phyloP scores from a whole-genome alignment of 1,140 invertebrate species.

The Aphidius ervi region DNA sequence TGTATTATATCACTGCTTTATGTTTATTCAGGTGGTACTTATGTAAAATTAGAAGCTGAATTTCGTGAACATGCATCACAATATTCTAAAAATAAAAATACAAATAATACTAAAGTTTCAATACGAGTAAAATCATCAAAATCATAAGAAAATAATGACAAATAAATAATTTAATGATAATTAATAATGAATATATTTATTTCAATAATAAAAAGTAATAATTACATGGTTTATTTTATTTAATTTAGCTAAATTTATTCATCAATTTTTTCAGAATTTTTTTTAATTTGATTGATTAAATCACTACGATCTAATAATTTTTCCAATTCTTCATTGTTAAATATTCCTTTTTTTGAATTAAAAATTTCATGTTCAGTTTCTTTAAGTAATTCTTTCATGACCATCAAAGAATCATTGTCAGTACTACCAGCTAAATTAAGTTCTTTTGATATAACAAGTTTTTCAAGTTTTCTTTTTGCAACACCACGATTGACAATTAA shows the following conservation, averaged over 20 bases:
- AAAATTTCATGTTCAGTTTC: constrained; percentile 27
- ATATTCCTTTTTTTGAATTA: constrained; percentile 37
- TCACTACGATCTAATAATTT: constrained; percentile 59
- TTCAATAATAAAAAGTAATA: too few relatives aligned
- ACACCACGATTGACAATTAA: constrained; percentile 60
- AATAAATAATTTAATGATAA: background rate
- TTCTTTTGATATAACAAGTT: constrained; percentile 64
- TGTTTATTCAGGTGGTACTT: constrained; percentile 59
- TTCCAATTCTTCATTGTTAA: constrained; percentile 56
- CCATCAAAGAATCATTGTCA: constrained; percentile 21
- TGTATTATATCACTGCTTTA: too few relatives aligned
- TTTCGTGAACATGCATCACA: constrained; percentile 60
- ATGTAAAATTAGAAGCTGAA: constrained; percentile 66
- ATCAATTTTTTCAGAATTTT: background rate
- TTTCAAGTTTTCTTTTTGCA: constrained; percentile 68
- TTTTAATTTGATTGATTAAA: constrained; percentile 30
- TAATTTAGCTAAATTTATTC: background rate
- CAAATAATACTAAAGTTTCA: constrained; percentile 20
- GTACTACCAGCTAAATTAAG: background rate
- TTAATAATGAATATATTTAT: background rate
- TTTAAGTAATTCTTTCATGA: constrained; percentile 30
- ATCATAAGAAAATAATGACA: background rate
- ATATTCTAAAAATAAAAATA: constrained; percentile 39
- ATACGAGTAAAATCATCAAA: constrained; percentile 22
- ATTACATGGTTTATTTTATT: too few relatives aligned